phyloP scores from a whole-genome alignment of 2,113 vertebrate genomes.

The Nipponia nippon region DNA sequence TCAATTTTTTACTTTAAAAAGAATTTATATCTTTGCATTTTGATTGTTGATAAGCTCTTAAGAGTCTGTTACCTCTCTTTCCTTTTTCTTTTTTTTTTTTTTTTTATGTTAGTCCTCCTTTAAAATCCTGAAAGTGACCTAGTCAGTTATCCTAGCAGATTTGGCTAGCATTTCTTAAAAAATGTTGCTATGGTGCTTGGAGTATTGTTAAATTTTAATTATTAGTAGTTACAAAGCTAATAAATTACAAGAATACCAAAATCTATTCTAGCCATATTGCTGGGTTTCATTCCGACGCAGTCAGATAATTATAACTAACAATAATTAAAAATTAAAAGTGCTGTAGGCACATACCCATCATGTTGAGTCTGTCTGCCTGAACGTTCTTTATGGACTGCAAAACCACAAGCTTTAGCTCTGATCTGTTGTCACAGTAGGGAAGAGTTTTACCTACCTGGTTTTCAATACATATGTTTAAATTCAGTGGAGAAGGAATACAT shows the following conservation, averaged over 20 bases:
- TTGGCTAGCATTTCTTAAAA: slow-evolving; percentile 3
- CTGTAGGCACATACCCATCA: slow-evolving; percentile 77
- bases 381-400: slow-evolving; percentile 39
- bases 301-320: slow-evolving; percentile 79
- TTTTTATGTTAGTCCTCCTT: background rate
- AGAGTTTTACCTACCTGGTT: background rate
- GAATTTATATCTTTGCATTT: background rate
- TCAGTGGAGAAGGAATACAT: background rate
- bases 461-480: background rate
- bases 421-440: background rate
- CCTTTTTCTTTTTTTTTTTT: background rate
- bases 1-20: background rate
- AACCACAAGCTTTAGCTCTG: background rate
- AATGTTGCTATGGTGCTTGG: slow-evolving; percentile 20
- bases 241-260: slow-evolving; percentile 63
- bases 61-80: background rate
- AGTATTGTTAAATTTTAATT: slow-evolving; percentile 63
- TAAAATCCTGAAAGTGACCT: background rate
- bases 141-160: background rate
- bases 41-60: background rate
- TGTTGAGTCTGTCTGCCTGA: slow-evolving; percentile 69
- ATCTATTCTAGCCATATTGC: slow-evolving; percentile 60
- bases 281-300: slow-evolving; percentile 66
- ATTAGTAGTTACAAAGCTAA: slow-evolving; percentile 70
- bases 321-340: slow-evolving; percentile 80